Evolutionary conservation across 23 tunicate genomes (phyloP).

Genomic region (Halocynthia roretzi): DNA sequence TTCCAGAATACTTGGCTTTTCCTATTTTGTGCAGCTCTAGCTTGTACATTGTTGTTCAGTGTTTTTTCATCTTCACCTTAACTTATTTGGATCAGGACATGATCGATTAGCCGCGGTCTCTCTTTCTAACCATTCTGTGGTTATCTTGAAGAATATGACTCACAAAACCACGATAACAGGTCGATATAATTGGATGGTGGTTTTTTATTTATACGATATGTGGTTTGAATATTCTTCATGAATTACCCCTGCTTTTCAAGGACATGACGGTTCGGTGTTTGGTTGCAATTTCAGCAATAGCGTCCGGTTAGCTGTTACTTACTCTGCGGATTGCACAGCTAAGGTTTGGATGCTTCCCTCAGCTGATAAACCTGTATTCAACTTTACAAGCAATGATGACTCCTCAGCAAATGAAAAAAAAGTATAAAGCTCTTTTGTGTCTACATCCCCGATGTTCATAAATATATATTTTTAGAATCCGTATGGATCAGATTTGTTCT

Average conservation of each 20-base stretch:
- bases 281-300: not conserved
- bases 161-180: no score
- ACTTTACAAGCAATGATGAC: conserved; percentile 4
- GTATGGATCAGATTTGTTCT: no score
- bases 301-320: not conserved
- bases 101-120: not conserved
- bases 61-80: no score
- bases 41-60: no score
- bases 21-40: no score
- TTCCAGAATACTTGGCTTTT: no score
- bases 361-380: conserved; percentile 32
- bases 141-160: not conserved
- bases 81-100: not conserved
- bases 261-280: conserved; percentile 4
- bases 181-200: not conserved
- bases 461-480: no score
- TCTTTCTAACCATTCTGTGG: not conserved
- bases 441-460: no score
- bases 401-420: not conserved
- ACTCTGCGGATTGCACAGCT: conserved; percentile 37
- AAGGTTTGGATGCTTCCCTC: conserved; percentile 28
- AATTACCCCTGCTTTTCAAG: not conserved
- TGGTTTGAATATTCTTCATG: not conserved
- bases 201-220: not conserved
- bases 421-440: no score